These are phyloP conservation scores for Pipra filicauda DNA, from an alignment of 2,113 vertebrate species.

Conservation along the genomic window DNA sequence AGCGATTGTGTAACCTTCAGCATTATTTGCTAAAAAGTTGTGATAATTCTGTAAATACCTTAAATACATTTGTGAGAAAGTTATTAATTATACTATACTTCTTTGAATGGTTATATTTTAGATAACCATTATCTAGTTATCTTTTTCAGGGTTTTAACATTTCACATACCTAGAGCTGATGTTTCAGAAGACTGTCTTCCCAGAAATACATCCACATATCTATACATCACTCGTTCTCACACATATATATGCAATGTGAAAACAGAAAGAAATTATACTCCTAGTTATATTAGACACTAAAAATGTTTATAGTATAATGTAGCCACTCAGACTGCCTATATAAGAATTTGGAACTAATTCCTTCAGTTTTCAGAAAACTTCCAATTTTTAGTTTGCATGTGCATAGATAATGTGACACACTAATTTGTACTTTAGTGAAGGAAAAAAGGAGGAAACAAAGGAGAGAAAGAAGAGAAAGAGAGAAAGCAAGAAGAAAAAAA, in stretches of 20 bases:
- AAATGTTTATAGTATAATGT: neutral
- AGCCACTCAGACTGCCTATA: neutral
- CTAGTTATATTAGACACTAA: neutral
- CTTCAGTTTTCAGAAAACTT: neutral
- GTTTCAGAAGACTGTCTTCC: neutral
- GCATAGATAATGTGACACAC: neutral
- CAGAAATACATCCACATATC: neutral
- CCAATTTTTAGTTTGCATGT: neutral
- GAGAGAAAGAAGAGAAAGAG: accelerated
- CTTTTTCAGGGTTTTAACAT: neutral
- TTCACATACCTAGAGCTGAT: neutral
- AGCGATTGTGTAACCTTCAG: neutral
- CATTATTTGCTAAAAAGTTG: neutral
- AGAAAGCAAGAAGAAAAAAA: accelerated
- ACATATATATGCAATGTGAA: neutral
- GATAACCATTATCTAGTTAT: neutral
- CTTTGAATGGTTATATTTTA: neutral
- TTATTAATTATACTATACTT: neutral
- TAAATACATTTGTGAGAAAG: neutral
- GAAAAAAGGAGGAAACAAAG: accelerated
- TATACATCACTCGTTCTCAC: neutral
- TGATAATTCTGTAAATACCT: neutral
- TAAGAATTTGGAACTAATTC: neutral
- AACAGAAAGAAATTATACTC: neutral
- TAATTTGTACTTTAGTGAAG: neutral